Evolutionary conservation across 2,113 vertebrate species (phyloP).

Genomic region (Siniperca knerii): DNA sequence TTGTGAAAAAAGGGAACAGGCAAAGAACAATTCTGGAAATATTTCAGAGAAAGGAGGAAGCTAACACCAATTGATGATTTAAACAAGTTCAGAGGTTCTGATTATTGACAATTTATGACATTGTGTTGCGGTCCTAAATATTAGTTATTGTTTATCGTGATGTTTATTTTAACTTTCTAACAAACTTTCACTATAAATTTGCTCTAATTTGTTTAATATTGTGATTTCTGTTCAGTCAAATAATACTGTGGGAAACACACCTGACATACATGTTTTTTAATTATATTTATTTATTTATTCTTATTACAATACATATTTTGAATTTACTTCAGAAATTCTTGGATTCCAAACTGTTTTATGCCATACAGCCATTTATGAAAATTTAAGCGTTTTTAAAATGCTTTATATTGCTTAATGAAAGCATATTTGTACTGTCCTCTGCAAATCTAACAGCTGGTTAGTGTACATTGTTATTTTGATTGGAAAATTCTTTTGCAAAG

Average conservation of each 20-base stretch:
- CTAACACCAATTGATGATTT: background rate
- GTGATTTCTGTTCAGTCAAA: background rate
- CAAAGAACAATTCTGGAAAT: background rate
- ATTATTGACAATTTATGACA: background rate
- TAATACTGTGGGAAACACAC: background rate
- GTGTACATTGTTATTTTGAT: conserved; percentile 15
- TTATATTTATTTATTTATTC: background rate
- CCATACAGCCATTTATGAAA: background rate
- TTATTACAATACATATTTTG: background rate
- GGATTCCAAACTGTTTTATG: background rate
- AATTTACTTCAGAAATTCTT: background rate
- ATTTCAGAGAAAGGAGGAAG: background rate
- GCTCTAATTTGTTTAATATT: background rate
- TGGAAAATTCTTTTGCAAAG: background rate
- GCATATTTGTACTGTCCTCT: background rate
- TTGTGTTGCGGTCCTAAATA: background rate
- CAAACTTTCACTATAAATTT: background rate
- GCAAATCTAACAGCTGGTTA: background rate
- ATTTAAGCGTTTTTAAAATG: background rate
- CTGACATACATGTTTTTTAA: background rate
- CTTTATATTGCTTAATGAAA: background rate
- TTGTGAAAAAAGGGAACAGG: background rate
- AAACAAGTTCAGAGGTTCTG: background rate
- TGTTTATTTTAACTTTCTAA: background rate
- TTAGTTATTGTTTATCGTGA: background rate